Evolutionary conservation across 2,888 invertebrate species (phyloP).

Genomic region (Tiliacea aurago): DNA sequence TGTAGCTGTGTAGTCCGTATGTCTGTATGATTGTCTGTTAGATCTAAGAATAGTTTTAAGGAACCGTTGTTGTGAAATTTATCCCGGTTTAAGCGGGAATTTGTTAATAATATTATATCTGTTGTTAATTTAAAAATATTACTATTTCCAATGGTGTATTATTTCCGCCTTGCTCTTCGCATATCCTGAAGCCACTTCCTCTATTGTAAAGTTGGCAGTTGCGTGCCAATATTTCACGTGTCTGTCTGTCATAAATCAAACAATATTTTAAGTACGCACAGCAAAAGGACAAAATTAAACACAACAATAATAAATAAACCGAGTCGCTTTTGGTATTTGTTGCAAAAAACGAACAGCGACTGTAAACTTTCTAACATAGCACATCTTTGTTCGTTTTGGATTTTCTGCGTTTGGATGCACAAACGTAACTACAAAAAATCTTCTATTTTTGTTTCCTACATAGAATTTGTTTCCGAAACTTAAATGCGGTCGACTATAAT

Average conservation of each 20-base stretch:
- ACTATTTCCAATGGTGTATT: slow-evolving; percentile 35
- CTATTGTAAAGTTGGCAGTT: neutral
- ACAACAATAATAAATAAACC: slow-evolving; percentile 45
- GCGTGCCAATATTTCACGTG: slow-evolving; percentile 31
- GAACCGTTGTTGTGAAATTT: slow-evolving; percentile 69
- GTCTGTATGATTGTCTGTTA: slow-evolving; percentile 50
- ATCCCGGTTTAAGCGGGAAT: slow-evolving; percentile 68
- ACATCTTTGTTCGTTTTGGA: slow-evolving; percentile 66
- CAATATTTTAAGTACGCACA: slow-evolving; percentile 23
- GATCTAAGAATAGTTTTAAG: slow-evolving; percentile 66
- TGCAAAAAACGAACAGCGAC: slow-evolving; percentile 58
- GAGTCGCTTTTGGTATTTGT: slow-evolving; percentile 34
- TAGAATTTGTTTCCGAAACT: slow-evolving; percentile 49
- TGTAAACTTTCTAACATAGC: slow-evolving; percentile 65
- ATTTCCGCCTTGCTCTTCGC: slow-evolving; percentile 31
- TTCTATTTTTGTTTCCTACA: slow-evolving; percentile 36
- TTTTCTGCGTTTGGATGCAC: slow-evolving; percentile 51
- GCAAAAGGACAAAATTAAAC: slow-evolving; percentile 37
- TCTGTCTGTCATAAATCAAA: slow-evolving; percentile 21
- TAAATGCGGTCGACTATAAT: slow-evolving; percentile 12
- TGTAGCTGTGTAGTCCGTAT: slow-evolving; percentile 41
- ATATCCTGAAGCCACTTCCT: neutral
- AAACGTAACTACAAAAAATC: slow-evolving; percentile 41
- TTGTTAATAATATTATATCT: slow-evolving; percentile 69
- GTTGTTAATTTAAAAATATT: slow-evolving; percentile 69